phyloP scores from a whole-genome alignment of 2,113 vertebrate species.

The Origma solitaria region DNA sequence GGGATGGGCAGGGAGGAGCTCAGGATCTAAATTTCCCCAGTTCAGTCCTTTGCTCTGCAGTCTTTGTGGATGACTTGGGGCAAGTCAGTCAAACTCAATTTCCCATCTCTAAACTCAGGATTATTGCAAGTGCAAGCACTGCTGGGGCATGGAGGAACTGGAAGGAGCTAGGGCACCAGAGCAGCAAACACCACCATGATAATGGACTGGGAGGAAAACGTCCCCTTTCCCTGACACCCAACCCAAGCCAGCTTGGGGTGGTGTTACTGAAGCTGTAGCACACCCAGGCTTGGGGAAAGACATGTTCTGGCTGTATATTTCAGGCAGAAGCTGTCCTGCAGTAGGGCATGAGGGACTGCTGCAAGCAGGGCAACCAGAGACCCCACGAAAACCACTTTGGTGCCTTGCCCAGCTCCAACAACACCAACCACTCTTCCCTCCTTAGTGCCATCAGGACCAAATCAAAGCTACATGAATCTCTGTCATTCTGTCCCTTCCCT shows the following conservation, averaged over 20 bases:
- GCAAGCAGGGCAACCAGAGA: background rate
- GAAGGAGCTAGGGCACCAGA: background rate
- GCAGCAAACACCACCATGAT: background rate
- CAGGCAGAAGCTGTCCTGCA: background rate
- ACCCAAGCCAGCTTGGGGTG: background rate
- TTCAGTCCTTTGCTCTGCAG: background rate
- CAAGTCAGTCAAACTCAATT: background rate
- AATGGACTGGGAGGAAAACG: background rate
- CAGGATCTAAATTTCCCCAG: background rate
- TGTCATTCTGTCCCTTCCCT: background rate
- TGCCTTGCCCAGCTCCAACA: background rate
- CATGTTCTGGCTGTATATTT: background rate
- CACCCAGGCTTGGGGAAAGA: background rate
- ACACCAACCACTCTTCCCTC: background rate
- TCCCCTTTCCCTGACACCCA: background rate
- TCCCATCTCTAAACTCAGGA: background rate
- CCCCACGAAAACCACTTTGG: background rate
- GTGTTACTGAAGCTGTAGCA: background rate
- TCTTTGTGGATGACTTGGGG: background rate
- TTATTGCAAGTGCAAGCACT: background rate
- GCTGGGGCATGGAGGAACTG: background rate
- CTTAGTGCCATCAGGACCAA: background rate
- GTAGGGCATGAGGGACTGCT: fast-evolving
- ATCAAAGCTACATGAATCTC: slow-evolving; percentile 2
- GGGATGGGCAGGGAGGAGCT: background rate